Evolutionary conservation across 2,888 invertebrate genomes (phyloP).

Genomic region (Taphrorychus bicolor): DNA sequence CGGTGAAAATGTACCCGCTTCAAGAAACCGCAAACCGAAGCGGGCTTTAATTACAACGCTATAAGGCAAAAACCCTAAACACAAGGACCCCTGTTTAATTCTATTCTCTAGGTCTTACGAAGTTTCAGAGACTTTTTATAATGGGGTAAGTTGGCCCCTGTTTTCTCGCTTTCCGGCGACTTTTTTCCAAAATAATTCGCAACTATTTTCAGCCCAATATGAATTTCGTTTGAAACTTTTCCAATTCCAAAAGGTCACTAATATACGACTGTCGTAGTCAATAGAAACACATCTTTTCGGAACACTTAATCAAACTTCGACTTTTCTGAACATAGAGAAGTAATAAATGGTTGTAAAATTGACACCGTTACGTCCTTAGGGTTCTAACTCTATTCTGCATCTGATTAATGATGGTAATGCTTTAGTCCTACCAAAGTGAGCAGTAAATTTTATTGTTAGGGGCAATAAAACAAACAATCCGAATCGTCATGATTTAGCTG

Average conservation of each 20-base stretch:
- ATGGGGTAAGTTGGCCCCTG: neutral
- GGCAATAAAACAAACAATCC: slow-evolving; percentile 24
- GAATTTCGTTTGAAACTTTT: slow-evolving; percentile 22
- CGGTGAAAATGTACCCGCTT: slow-evolving; percentile 31
- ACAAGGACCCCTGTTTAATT: slow-evolving; percentile 1
- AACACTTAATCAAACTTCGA: slow-evolving; percentile 33
- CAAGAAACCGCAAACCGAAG: slow-evolving; percentile 33
- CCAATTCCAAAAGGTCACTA: slow-evolving; percentile 28
- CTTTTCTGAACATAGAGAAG: slow-evolving; percentile 32
- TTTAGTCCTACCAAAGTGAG: slow-evolving; percentile 33
- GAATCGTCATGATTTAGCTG: slow-evolving; percentile 19
- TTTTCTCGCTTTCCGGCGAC: too few species aligned
- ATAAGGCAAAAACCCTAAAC: slow-evolving; percentile 25
- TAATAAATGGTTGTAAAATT: slow-evolving; percentile 38
- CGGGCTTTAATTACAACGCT: slow-evolving; percentile 28
- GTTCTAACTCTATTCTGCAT: slow-evolving; percentile 19
- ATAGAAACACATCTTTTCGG: slow-evolving; percentile 31
- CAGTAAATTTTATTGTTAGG: slow-evolving; percentile 38
- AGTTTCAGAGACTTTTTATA: neutral
- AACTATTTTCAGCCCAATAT: neutral
- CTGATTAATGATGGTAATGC: slow-evolving; percentile 37
- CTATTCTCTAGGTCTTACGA: neutral
- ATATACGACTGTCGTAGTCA: slow-evolving; percentile 30
- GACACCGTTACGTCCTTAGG: slow-evolving; percentile 36
- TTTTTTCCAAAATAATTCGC: too few species aligned